phyloP scores from a whole-genome alignment of 1,140 invertebrate species.

The Littorina saxatilis region DNA sequence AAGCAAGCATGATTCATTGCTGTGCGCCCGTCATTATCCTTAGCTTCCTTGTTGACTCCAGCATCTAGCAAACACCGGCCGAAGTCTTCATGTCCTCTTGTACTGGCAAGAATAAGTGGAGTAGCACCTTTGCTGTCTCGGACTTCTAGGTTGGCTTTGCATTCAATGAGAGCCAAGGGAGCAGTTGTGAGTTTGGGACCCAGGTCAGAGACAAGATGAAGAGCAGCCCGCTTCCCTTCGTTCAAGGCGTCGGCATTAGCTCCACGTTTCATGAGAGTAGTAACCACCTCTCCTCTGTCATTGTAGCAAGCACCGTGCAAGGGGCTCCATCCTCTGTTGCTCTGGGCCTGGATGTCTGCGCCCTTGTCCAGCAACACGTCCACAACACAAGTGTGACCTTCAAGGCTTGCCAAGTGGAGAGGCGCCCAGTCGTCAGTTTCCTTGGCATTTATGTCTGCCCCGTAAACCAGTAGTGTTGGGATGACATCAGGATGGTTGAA shows the following conservation, averaged over 20 bases:
- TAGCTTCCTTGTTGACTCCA: neutral
- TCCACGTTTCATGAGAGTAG: neutral
- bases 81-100: neutral
- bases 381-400: conserved; percentile 68
- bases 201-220: neutral
- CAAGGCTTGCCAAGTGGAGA: conserved; percentile 68
- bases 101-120: neutral
- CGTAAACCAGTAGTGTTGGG: conserved; percentile 82
- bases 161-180: neutral
- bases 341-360: conserved; percentile 77
- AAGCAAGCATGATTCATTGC: neutral
- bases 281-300: conserved; percentile 86
- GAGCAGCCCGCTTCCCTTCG: neutral
- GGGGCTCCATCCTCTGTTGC: conserved; percentile 83
- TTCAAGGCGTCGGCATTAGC: neutral
- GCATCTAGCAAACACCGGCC: neutral
- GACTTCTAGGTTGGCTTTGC: neutral
- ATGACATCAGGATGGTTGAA: conserved; percentile 78
- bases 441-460: conserved; percentile 70
- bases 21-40: neutral
- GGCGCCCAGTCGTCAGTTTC: conserved; percentile 72
- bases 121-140: neutral
- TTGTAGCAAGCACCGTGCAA: conserved; percentile 93
- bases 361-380: conserved; percentile 77
- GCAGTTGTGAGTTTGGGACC: neutral